Evolutionary conservation across 2,888 invertebrate species (phyloP).

Genomic region (Amphipoea oculea): DNA sequence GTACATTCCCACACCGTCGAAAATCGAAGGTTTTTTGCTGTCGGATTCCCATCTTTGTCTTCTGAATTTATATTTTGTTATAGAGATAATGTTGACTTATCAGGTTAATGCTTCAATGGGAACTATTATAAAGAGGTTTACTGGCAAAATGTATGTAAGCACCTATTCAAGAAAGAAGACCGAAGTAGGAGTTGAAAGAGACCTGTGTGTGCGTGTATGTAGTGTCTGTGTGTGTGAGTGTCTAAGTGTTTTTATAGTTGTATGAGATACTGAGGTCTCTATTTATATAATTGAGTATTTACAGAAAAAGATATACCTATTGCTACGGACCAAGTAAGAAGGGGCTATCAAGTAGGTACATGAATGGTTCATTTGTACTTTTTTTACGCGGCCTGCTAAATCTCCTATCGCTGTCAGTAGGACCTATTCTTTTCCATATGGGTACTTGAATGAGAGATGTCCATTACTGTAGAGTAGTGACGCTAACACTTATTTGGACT

Average conservation of each 20-base stretch:
- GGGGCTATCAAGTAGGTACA: not conserved
- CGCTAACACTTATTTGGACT: constrained; percentile 54
- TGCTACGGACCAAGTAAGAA: not conserved
- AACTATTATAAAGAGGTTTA: not conserved
- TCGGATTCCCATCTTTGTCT: constrained; percentile 18
- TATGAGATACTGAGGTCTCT: not conserved
- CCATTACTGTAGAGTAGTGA: constrained; percentile 62
- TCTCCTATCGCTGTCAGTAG: constrained; percentile 35
- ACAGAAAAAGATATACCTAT: not conserved
- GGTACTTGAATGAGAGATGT: constrained; percentile 56
- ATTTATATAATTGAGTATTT: not conserved
- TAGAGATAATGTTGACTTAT: not conserved
- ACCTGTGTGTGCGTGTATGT: not conserved
- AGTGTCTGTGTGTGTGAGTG: not conserved
- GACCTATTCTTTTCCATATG: constrained; percentile 23
- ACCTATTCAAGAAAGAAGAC: not conserved
- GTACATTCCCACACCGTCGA: constrained; percentile 10
- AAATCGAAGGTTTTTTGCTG: constrained; percentile 32
- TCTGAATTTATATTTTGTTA: constrained; percentile 2
- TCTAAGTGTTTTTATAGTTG: not conserved
- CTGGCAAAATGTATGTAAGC: not conserved
- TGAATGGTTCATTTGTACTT: not conserved
- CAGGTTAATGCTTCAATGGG: not conserved
- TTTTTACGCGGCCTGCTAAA: not conserved
- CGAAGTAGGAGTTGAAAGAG: not conserved